phyloP scores from a whole-genome alignment of 2,888 invertebrate genomes.

The Pediacus dermestoides region DNA sequence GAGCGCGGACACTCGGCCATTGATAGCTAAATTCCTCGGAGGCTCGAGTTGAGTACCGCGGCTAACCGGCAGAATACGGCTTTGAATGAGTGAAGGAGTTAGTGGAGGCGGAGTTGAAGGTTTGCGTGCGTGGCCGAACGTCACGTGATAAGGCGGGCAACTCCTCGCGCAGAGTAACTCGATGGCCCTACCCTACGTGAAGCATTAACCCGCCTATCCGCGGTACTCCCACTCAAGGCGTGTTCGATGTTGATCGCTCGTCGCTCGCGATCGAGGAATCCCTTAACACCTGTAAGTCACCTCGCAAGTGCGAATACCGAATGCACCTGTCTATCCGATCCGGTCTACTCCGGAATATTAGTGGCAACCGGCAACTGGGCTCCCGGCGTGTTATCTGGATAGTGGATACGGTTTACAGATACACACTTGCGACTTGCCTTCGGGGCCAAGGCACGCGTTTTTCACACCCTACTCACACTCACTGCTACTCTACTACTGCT shows the following conservation, averaged over 20 bases:
- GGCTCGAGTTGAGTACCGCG: constrained; percentile 17
- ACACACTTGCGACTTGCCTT: too few relatives aligned
- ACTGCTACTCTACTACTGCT: too few relatives aligned
- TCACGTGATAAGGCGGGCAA: constrained; percentile 49
- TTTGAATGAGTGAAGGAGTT: constrained; percentile 46
- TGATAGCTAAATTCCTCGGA: constrained; percentile 45
- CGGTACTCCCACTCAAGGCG: constrained; percentile 44
- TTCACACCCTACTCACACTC: constrained; percentile 18
- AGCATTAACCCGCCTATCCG: constrained; percentile 38
- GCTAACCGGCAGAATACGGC: constrained; percentile 55
- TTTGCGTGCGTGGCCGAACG: constrained; percentile 53
- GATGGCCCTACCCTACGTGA: constrained; percentile 17
- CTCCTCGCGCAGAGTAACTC: constrained; percentile 25
- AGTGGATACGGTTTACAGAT: too few relatives aligned
- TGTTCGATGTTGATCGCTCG: too few relatives aligned
- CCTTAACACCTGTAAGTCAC: background rate
- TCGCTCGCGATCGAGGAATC: too few relatives aligned
- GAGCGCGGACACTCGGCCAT: constrained; percentile 65
- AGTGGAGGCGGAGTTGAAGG: constrained; percentile 51
- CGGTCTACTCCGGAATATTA: too few relatives aligned
- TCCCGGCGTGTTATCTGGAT: too few relatives aligned
- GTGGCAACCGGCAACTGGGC: too few relatives aligned
- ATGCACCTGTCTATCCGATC: too few relatives aligned
- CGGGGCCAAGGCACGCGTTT: constrained; percentile 14
- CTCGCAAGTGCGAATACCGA: background rate